These are phyloP conservation scores for Pedionomus torquatus DNA, from an alignment of 2,113 vertebrate genomes.

Conservation along the genomic window DNA sequence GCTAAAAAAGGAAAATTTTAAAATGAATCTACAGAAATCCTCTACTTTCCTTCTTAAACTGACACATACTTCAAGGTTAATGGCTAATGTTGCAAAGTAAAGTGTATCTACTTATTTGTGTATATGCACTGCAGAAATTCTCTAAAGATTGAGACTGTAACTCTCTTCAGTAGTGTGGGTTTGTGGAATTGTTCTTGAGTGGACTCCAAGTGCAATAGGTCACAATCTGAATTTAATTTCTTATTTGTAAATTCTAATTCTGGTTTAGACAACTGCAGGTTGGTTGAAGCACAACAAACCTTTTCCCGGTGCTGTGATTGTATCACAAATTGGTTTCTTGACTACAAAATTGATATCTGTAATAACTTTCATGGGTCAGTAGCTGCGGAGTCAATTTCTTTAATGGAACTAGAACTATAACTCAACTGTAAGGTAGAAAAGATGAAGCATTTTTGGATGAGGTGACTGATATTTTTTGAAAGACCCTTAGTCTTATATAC, in stretches of 20 bases:
- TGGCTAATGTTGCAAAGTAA: neutral
- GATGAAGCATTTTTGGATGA: slow-evolving; percentile 30
- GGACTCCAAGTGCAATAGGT: neutral
- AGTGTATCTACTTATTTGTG: neutral
- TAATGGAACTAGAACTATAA: neutral
- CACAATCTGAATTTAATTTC: neutral
- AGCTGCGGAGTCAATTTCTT: neutral
- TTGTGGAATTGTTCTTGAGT: neutral
- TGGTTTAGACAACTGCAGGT: neutral
- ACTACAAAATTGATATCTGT: slow-evolving; percentile 15
- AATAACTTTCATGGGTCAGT: slow-evolving; percentile 23
- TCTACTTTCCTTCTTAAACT: neutral
- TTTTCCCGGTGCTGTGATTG: neutral
- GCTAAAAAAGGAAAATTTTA: neutral
- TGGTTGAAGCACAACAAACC: neutral
- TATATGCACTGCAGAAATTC: neutral
- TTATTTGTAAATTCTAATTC: neutral
- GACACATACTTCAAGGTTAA: neutral
- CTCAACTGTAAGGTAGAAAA: slow-evolving; percentile 14
- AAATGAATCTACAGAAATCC: neutral
- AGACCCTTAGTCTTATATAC: neutral
- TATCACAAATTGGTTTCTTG: neutral
- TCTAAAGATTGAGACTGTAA: neutral
- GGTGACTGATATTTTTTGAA: neutral
- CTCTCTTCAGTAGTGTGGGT: neutral